Evolutionary conservation across 2,888 invertebrate species (phyloP), one percentile per base, ranked within the genome.

Genomic region (Lordiphosa fenestrarum): DNA sequence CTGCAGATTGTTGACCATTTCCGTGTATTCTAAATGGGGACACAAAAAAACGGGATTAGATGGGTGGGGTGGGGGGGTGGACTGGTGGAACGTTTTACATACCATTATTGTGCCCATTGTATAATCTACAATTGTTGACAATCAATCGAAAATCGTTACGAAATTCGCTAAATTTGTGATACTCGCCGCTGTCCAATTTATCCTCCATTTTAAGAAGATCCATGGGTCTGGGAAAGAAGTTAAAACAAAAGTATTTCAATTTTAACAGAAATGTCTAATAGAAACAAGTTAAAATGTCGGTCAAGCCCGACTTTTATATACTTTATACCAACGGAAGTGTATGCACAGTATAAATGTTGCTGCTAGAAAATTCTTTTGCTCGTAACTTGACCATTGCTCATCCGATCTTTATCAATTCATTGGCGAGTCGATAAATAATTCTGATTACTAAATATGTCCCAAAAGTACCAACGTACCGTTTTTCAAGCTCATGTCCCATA

Each of bases 101-200:
- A 97, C 97, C 97, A 91, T 96, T 97, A 84, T 96, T 95, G 75
- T 95, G 94, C 53, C 98, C 98, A 91, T 98, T 98, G 88, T 97
- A 98, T 51, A 96, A 91, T 50, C 95, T 92, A 88, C 98, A 98
- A 88, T 98, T 98, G 84, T 96, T 96, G 6, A 98, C 95, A 85
- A 98, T 97, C 55, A 96, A 92, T 84, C 95, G 94, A 89, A 98
- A 97, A 90, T 98, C 98, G 6, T 93, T 93, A 86, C 94, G 94
- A 87, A 97, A 96, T 90, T 95, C 94, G 50, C 92, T 91, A 80
- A 95, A 94, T 71, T 92, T 94, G 37, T 93, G 92, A 87, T 97
- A 97, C 80, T 93, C 93, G 23, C 95, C 95, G 73, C 92, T 92
- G 85, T 96, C 96, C 4, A 97, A 91, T 69, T 96, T 93, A 70